phyloP scores from a whole-genome alignment of 2,113 vertebrate genomes.

The Lethenteron camtschaticum region DNA sequence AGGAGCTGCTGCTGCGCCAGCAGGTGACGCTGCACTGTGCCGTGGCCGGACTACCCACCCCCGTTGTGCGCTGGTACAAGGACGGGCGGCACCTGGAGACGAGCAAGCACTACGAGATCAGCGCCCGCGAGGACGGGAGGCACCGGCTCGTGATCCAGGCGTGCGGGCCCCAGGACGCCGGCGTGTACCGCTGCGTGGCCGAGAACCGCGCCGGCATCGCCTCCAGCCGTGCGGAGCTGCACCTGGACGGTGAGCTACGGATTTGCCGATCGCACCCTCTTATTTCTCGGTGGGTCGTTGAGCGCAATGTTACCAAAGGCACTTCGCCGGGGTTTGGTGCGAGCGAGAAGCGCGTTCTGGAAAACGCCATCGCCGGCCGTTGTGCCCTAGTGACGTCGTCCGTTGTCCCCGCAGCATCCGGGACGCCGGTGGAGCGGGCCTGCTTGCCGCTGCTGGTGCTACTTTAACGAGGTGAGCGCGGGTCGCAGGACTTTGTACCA shows the following conservation, averaged over 20 bases:
- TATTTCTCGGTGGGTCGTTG: no score
- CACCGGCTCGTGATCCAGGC: conserved; percentile 86
- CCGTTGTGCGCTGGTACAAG: conserved; percentile 69
- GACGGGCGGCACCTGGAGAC: conserved; percentile 74
- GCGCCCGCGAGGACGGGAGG: conserved; percentile 71
- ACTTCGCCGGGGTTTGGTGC: no score
- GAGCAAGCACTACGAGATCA: conserved; percentile 91
- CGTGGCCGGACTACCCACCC: conserved; percentile 51
- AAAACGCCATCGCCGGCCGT: no score
- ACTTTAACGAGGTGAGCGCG: no score
- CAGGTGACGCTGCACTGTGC: conserved; percentile 86
- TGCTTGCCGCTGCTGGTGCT: no score
- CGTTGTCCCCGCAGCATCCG: no score
- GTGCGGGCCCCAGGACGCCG: conserved; percentile 64
- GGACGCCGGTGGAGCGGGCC: no score
- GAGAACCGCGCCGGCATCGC: conserved; percentile 71
- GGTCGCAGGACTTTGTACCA: no score
- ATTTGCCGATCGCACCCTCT: no score
- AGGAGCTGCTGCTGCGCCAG: conserved; percentile 51
- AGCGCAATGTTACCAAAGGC: no score
- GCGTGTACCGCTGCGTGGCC: conserved; percentile 73
- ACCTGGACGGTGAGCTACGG: conserved; percentile 42
- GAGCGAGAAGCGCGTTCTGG: no score
- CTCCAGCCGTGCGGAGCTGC: conserved; percentile 74
- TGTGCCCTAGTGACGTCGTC: no score